Percentiles rank a stretch among this genome's conserved stretches.
Conservation (phyloP, 2,797 vertebrate genomes). For the Fratercula arctica region DNA sequence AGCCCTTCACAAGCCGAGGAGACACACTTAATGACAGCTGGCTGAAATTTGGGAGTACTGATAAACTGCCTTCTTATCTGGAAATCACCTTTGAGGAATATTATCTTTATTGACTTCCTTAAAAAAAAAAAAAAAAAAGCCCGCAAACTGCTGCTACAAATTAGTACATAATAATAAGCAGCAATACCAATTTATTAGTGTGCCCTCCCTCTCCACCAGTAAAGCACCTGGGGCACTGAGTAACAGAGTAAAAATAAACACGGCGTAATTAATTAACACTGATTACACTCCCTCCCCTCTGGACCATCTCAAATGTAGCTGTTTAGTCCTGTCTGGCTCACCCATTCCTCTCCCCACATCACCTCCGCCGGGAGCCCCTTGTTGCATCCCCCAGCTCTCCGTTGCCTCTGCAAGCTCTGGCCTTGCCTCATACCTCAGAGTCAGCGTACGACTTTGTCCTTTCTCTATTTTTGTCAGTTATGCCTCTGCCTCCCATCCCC, state of each 20-base stretch:
- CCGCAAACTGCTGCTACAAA: constrained; percentile 50
- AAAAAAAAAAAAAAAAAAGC: not conserved
- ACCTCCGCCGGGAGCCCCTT: not conserved
- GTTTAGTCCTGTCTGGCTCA: not conserved
- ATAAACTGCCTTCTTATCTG: constrained; percentile 80
- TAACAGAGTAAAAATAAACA: constrained; percentile 65
- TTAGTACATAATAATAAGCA: constrained; percentile 66
- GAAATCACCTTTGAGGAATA: constrained; percentile 78
- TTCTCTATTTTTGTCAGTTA: not conserved
- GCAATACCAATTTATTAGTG: constrained; percentile 66
- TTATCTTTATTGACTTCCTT: constrained; percentile 79
- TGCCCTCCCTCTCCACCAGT: constrained; percentile 50
- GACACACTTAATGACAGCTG: constrained; percentile 76
- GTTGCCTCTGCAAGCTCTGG: not conserved
- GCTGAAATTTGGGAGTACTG: constrained; percentile 75
- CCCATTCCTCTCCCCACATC: not conserved
- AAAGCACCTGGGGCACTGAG: constrained; percentile 57
- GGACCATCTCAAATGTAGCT: not conserved
- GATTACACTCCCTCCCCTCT: constrained; percentile 41
- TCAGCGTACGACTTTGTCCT: not conserved
- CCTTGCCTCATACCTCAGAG: fast-evolving
- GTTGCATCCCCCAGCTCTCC: not conserved
- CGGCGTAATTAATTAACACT: constrained; percentile 47
- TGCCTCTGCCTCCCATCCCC: not conserved
- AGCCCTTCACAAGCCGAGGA: constrained; percentile 74